These are phyloP conservation scores for Thermophis baileyi DNA, from an alignment of 2,113 vertebrate species.

Conservation along the genomic window DNA sequence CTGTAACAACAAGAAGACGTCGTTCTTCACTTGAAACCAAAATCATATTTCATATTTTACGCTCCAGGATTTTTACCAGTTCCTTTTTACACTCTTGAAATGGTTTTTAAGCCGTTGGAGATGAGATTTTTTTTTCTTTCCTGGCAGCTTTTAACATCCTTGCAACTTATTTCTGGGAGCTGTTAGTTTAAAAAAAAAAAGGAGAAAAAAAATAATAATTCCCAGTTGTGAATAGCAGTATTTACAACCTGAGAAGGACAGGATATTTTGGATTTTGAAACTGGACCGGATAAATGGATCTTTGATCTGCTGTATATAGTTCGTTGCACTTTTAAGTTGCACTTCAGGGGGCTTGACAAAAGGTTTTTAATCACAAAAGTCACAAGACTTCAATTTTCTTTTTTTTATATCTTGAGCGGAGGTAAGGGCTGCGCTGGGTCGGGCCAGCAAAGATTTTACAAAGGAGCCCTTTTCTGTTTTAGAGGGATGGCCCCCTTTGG, in stretches of 20 bases:
- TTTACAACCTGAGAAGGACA: slow-evolving; percentile 72
- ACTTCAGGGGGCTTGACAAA: slow-evolving; percentile 86
- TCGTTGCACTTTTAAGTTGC: slow-evolving; percentile 98
- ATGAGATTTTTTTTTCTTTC: slow-evolving; percentile 72
- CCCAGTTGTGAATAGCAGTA: slow-evolving; percentile 68
- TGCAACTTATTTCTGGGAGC: slow-evolving; percentile 81
- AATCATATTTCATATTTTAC: slow-evolving; percentile 99
- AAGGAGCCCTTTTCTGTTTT: slow-evolving; percentile 70
- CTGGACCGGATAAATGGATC: slow-evolving; percentile 72
- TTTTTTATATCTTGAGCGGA: slow-evolving; percentile 84
- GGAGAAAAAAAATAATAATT: slow-evolving; percentile 37
- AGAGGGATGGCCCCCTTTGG: slow-evolving; percentile 64
- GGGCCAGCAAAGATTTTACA: slow-evolving; percentile 69
- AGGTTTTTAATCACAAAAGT: slow-evolving; percentile 96
- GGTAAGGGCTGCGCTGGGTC: slow-evolving; percentile 74
- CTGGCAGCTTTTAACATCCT: slow-evolving; percentile 95
- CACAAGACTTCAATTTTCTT: slow-evolving; percentile 75
- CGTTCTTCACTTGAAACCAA: slow-evolving; percentile 93
- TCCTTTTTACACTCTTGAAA: slow-evolving; percentile 96
- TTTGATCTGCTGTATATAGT: slow-evolving; percentile 88
- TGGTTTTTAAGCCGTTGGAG: slow-evolving; percentile 96
- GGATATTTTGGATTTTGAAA: slow-evolving; percentile 77
- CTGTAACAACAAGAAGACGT: slow-evolving; percentile 91
- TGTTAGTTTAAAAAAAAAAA: slow-evolving; percentile 67
- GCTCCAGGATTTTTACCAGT: slow-evolving; percentile 96